A percentile compares a stretch with the other conserved stretches of the same genome.
Evolutionary conservation across 2,888 invertebrate species (phyloP).

Genomic region (Volucella zonaria): DNA sequence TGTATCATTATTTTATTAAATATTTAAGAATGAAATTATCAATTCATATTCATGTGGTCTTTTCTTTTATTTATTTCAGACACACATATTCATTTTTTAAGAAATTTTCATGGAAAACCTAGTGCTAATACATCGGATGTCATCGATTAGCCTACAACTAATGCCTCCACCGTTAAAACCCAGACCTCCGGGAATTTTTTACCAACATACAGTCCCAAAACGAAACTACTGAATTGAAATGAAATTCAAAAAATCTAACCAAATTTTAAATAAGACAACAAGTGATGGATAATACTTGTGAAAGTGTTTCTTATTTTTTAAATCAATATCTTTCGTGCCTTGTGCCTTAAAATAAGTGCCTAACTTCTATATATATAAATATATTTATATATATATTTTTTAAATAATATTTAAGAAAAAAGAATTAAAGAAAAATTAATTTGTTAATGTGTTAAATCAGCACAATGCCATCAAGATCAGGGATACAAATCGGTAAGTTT

Average conservation of each 20-base stretch:
- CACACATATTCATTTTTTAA: constrained; percentile 33
- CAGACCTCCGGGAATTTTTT: constrained; percentile 78
- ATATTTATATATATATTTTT: constrained; percentile 13
- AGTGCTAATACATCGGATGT: constrained; percentile 74
- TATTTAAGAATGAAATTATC: constrained; percentile 35
- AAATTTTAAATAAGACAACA: constrained; percentile 52
- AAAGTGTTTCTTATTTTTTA: not conserved
- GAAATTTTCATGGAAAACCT: constrained; percentile 66
- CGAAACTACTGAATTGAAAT: constrained; percentile 23
- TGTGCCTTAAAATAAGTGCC: constrained; percentile 52
- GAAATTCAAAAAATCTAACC: constrained; percentile 41
- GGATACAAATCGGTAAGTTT: constrained; percentile 59
- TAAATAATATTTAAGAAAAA: constrained; percentile 13
- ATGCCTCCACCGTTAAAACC: constrained; percentile 79
- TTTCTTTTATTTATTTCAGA: constrained; percentile 48
- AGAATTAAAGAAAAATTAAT: not conserved
- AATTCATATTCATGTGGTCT: constrained; percentile 22
- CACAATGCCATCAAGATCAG: constrained; percentile 64
- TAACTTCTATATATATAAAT: constrained; percentile 29
- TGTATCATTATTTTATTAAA: not conserved
- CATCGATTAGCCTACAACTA: constrained; percentile 78
- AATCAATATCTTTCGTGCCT: not conserved
- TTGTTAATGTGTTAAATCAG: constrained; percentile 2
- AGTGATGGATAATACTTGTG: constrained; percentile 41
- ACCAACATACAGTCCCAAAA: constrained; percentile 23